Evolutionary conservation across 2,888 invertebrate species (phyloP), one percentile per base, ranked within the genome.

Genomic region (Coleophora flavipennella): DNA sequence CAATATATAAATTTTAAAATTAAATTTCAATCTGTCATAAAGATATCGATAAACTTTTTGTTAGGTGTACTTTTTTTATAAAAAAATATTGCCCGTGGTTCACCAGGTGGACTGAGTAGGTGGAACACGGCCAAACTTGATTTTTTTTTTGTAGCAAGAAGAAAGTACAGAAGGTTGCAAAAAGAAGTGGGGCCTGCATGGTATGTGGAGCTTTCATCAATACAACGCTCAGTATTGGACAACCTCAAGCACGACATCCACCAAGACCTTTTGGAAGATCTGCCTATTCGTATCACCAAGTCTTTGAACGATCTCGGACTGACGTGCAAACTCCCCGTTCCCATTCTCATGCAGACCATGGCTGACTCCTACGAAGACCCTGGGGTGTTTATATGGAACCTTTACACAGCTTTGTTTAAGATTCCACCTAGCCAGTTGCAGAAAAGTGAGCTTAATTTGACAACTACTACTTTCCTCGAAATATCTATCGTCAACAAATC

Each of bases 321-420:
- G 9, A 74, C 71, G 1, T 46, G 68, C 13, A 69, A 55, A 44
- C 51, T 79, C 39, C 55, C 68, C 2, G 70, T 48, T 34, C 35
- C 44, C 2, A 36, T 65, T 11, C 50, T 85, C 14, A 63, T 81
- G 68, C 43, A 59, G 1, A 67, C 76, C 1, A 76, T 84, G 76
- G 43, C 36, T 1, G 54, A 59, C 2, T 67, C 69, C 1, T 35
- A 59, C 9, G 65, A 67, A 36, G 80, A 84, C 33, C 67, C 83
- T 1, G 81, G 80, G 1, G 53, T 79, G n/a, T 85, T 85, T 51
- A 67, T 85, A 40, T 83, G 83, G 80, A 66, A 67, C 49, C 59
- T 85, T 0, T 84, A 78, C 40, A 58, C 60, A 11, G 56, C 59
- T 8, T 43, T 71, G 42, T 83, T 75, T 51, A 73, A 76, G 41